phyloP scores from a whole-genome alignment of 2,888 invertebrate genomes.

The Sinodicranocentrus sp. region DNA sequence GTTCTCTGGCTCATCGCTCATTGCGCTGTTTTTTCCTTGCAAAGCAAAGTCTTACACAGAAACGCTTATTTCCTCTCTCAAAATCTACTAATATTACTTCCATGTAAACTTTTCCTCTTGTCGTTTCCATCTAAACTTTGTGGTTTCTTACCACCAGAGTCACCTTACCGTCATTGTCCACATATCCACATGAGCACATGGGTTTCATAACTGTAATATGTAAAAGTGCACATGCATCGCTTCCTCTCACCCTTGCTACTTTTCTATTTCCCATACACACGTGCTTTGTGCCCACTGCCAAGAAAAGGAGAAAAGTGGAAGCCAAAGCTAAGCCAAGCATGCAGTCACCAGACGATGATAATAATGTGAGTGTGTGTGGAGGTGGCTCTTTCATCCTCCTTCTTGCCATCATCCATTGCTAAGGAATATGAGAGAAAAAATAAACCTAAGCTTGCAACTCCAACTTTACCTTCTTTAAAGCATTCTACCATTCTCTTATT shows the following conservation, averaged over 20 bases:
- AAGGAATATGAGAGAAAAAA: too few relatives aligned
- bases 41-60: too few relatives aligned
- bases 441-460: too few relatives aligned
- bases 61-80: too few relatives aligned
- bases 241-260: background rate
- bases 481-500: background rate
- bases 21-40: background rate
- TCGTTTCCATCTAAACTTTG: background rate
- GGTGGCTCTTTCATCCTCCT: background rate
- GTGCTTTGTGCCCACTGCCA: background rate
- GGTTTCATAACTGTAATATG: slow-evolving; percentile 39
- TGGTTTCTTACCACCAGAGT: slow-evolving; percentile 12
- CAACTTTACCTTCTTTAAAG: too few relatives aligned
- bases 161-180: too few relatives aligned
- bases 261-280: slow-evolving; percentile 33
- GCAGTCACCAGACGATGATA: slow-evolving; percentile 52
- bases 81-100: too few relatives aligned
- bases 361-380: slow-evolving; percentile 41
- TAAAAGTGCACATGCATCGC: slow-evolving; percentile 20
- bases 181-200: slow-evolving; percentile 35
- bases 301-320: slow-evolving; percentile 38
- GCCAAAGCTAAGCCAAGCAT: slow-evolving; percentile 46
- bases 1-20: slow-evolving; percentile 11
- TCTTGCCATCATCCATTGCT: background rate
- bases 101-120: slow-evolving; percentile 4